A percentile compares a stretch with the other conserved stretches of the same genome.
phyloP scores from a whole-genome alignment of 2,113 vertebrate species.

The Caloenas nicobarica region DNA sequence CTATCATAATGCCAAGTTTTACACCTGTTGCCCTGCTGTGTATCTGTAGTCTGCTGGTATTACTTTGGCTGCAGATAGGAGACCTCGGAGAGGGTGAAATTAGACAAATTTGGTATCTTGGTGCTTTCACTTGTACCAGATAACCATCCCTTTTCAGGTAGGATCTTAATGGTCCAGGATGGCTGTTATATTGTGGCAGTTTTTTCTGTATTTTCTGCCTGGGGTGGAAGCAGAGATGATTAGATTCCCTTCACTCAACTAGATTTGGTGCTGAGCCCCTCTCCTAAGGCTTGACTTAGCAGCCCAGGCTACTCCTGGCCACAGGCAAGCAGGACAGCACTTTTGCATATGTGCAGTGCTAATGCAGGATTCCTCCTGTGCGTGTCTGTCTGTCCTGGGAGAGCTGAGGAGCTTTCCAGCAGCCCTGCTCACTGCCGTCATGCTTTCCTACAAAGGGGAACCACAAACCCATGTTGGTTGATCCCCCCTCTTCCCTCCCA shows the following conservation, averaged over 20 bases:
- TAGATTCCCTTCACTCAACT: not conserved
- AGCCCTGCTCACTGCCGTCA: not conserved
- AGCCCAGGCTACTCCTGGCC: not conserved
- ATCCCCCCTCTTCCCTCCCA: not conserved
- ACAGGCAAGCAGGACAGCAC: not conserved
- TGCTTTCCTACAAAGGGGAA: not conserved
- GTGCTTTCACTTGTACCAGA: not conserved
- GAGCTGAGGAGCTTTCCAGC: not conserved
- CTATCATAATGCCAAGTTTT: not conserved
- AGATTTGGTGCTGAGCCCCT: not conserved
- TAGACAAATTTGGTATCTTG: not conserved
- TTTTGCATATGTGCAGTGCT: rapidly evolving
- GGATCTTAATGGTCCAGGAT: not conserved
- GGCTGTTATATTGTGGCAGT: not conserved
- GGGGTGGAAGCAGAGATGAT: not conserved
- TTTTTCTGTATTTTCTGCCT: not conserved
- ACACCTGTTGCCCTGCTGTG: not conserved
- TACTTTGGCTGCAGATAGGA: not conserved
- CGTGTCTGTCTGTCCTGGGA: not conserved
- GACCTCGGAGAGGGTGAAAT: not conserved
- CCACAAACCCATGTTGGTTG: not conserved
- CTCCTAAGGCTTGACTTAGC: not conserved
- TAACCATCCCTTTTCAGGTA: not conserved
- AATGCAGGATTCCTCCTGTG: not conserved
- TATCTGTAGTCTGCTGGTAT: not conserved